Base-by-base conservation (phyloP, 2,888 invertebrate genomes). In the Aporophyla nigra region DNA sequence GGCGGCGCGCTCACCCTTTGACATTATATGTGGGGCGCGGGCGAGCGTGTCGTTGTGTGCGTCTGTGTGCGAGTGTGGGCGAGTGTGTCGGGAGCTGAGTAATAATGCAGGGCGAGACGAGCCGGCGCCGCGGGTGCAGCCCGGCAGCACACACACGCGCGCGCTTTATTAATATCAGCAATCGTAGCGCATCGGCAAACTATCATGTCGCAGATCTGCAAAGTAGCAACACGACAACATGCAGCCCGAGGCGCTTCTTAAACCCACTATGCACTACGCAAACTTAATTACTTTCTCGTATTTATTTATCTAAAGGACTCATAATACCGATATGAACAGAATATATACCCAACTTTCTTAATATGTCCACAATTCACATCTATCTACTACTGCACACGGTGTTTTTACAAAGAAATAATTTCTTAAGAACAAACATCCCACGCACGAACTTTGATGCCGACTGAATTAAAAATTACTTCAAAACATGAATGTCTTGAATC, bases 1-100 rank as follows among this genome's bases (percentile, higher is more conserved):
- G 94, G 95, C 96, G 95, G 94, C 95, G 93, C 89, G 96, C 94
- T 96, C 95, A 96, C 96, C 96, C 96, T 96, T 96, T 96, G 96
- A 96, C 96, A 96, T 96, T 95, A 96, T 95, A 96, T 94, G 93
- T 94, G 94, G 93, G 92, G 93, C 88, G 90, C 83, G 90, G 75
- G 89, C 82, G 89, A 82, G 88, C 46, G 76, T 78, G 84, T 77
- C 88, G 78, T 87, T 87, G 92, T 90, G 91, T 77, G 87, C 75
- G 87, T 74, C 43, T 66, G 77, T 71, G 77, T 71, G 78, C 76
- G 78, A 16, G 68, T 78, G 87, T 82, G 87, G 78, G 78, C 66
- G 84, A 85, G 70, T 80, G 85, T 80, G 88, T 76, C 87, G 92
- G 87, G 91, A 82, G 89, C 89, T 84, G 89, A 89, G 92, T 91